Evolutionary conservation across 2,797 vertebrate genomes (phyloP).

Genomic region (Hemibagrus guttatus): DNA sequence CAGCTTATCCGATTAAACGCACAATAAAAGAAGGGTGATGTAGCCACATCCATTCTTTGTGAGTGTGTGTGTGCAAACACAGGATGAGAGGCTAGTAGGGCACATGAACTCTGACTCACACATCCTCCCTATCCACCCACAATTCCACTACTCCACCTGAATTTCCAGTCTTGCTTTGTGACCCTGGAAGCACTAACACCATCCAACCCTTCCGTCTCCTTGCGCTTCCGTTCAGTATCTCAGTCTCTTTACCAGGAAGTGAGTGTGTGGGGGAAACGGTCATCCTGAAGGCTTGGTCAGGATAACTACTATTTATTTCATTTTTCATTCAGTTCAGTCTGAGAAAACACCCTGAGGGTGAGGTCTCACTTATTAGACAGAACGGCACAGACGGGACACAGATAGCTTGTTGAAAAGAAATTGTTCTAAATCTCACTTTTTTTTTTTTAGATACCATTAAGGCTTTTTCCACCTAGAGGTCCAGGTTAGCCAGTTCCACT

Average conservation of each 20-base stretch:
- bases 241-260: neutral
- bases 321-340: neutral
- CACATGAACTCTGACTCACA: constrained; percentile 35
- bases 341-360: neutral
- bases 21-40: neutral
- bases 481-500: neutral
- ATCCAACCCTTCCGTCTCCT: neutral
- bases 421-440: neutral
- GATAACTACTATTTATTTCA: neutral
- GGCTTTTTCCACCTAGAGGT: neutral
- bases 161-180: neutral
- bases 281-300: constrained; percentile 2
- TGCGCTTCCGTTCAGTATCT: neutral
- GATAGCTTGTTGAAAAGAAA: neutral
- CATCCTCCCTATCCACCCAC: constrained; percentile 22
- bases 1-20: neutral
- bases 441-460: neutral
- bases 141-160: constrained; percentile 23
- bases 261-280: neutral
- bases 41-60: neutral
- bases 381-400: neutral
- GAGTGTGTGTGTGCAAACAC: neutral
- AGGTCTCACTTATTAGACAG: neutral
- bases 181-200: constrained; percentile 23
- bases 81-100: constrained; percentile 24